Evolutionary conservation across 2,797 vertebrate species (phyloP), one percentile per base, ranked within the genome.

Genomic region (Myoxocephalus aenaeus): DNA sequence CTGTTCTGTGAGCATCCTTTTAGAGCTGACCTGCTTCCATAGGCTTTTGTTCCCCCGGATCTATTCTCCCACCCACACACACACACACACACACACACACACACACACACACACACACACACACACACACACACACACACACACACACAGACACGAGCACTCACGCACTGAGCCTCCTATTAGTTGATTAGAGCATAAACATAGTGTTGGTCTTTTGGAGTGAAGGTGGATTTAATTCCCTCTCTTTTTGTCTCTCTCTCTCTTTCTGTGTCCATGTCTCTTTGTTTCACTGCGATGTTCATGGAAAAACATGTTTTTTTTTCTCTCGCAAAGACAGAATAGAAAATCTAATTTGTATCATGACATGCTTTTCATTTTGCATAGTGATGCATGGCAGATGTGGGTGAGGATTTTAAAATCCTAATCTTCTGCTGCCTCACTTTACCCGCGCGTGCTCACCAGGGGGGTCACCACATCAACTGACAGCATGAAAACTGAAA

Each of bases 21-120:
- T 79, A 85, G 82, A 89, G 83, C 87, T 86, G 88, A 93, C 85
- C 90, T 92, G 87, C 76, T 86, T 87, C 36, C 8, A 7, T 34
- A 65, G 68, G 80, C 88, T 87, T 89, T 92, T 91, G 87, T 90
- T 81, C 67, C 76, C 79, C 44, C 15, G 56, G 83, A 89, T 89
- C 87, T 73, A 77, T 70, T 70, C 77, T 22, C 3, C 20, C 46
- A 48, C 46, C 20, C 1, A 51, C 70, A 76, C 34, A 70, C 54
- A 62, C 50, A 80, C 77, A 70, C 40, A 70, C 40, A 59, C 79
- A 56, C 58, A 70, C 20, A 62, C 72, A 63, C 76, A 62, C 77
- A 70, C 73, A 46, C 44, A 5, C 44, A 5, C 15, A 46, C 42
- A 44, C 32, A 32, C 32, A 32, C 32, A 32, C 32, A 4, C 32